Conservation (phyloP, 1,140 invertebrate species). For the Pteromalus puparum region DNA sequence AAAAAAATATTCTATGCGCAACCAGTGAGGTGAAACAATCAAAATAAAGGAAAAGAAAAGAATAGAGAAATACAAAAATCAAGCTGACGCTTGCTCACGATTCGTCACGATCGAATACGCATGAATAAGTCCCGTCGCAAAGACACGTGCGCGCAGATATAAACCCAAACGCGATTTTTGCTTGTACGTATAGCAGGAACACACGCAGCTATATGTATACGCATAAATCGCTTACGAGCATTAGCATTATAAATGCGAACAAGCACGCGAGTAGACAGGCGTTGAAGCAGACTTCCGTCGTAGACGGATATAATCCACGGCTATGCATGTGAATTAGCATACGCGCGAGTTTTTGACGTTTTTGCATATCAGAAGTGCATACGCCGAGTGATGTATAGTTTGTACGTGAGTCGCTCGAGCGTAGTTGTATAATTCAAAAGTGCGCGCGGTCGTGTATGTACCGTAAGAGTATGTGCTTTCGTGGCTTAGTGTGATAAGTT, state of each 20-base stretch:
- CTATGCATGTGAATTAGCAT: neutral
- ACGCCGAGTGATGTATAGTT: neutral
- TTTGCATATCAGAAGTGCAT: neutral
- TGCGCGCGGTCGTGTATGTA: neutral
- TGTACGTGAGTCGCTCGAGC: neutral
- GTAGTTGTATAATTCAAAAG: no score
- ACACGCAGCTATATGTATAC: neutral
- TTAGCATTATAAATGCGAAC: constrained; percentile 10
- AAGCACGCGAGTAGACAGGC: constrained; percentile 18
- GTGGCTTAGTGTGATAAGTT: no score
- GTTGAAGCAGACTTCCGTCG: constrained; percentile 21
- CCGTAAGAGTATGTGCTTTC: neutral
- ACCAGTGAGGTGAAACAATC: no score
- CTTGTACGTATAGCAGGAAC: neutral
- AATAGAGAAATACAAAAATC: neutral
- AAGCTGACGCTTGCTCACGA: neutral
- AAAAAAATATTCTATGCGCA: no score
- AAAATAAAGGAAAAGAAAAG: neutral
- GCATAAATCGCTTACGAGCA: constrained; percentile 1
- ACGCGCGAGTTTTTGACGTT: neutral
- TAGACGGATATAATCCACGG: constrained; percentile 13
- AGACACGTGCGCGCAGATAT: neutral
- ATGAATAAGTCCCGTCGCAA: neutral
- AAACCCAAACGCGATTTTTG: neutral
- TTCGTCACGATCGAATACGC: neutral